phyloP scores from a whole-genome alignment of 2,888 invertebrate species.

The Thymelicus sylvestris region DNA sequence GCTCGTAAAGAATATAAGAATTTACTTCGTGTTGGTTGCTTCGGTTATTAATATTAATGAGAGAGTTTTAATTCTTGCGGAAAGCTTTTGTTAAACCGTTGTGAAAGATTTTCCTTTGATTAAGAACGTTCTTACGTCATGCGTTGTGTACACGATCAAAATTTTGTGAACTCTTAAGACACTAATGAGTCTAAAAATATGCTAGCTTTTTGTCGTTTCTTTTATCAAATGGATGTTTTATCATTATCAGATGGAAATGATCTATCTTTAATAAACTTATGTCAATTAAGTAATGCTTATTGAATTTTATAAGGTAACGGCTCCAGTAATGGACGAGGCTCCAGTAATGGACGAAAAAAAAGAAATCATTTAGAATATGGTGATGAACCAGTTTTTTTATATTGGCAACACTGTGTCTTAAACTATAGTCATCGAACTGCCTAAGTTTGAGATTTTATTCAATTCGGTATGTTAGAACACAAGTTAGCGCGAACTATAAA shows the following conservation, averaged over 20 bases:
- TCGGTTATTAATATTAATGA: slow-evolving; percentile 43
- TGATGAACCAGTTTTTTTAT: too few relatives aligned
- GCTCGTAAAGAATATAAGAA: slow-evolving; percentile 25
- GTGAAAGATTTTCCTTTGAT: slow-evolving; percentile 37
- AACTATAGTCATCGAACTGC: too few relatives aligned
- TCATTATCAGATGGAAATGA: too few relatives aligned
- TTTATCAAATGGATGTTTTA: not conserved
- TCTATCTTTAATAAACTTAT: not conserved
- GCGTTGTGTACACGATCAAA: slow-evolving; percentile 11
- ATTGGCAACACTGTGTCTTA: too few relatives aligned
- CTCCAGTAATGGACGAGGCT: too few relatives aligned
- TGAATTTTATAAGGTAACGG: too few relatives aligned
- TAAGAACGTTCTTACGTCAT: slow-evolving; percentile 15
- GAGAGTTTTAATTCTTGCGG: slow-evolving; percentile 36
- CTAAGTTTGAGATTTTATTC: too few relatives aligned
- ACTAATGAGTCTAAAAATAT: slow-evolving; percentile 21
- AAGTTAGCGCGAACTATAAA: too few relatives aligned
- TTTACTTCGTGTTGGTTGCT: slow-evolving; percentile 28
- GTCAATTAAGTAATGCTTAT: not conserved
- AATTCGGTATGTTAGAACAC: too few relatives aligned
- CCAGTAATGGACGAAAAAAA: too few relatives aligned
- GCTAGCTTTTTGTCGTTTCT: slow-evolving; percentile 6
- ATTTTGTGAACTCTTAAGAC: slow-evolving; percentile 20
- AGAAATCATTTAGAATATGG: too few relatives aligned
- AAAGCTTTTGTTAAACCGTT: slow-evolving; percentile 36